Conservation (phyloP, 92 coral and sea anemone genomes). For the Galaxea fascicularis region DNA sequence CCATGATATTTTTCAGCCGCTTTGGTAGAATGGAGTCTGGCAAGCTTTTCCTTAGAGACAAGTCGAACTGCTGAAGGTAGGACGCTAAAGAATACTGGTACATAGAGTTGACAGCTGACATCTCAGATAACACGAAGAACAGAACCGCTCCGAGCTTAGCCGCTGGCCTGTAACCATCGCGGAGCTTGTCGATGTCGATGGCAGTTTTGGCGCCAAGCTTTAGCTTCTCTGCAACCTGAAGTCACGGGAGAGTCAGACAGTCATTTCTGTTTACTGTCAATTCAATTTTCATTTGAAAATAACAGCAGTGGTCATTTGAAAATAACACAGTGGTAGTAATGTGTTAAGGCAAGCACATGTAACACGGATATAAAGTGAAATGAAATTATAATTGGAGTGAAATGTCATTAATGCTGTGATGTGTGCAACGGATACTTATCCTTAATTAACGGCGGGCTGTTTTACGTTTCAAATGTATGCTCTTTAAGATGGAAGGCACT, state of each 20-base stretch:
- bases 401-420: no score
- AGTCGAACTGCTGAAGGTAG: slow-evolving; percentile 92
- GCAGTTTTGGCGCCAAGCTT: slow-evolving; percentile 99
- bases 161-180: slow-evolving; percentile 99
- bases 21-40: slow-evolving; percentile 96
- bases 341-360: no score
- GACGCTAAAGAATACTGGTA: slow-evolving; percentile 98
- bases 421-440: no score
- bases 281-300: background rate
- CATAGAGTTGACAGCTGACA: slow-evolving; percentile 99
- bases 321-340: no score
- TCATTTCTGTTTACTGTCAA: no score
- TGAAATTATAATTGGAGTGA: no score
- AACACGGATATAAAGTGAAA: no score
- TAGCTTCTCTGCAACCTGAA: slow-evolving; percentile 94
- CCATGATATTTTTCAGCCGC: slow-evolving; percentile 97
- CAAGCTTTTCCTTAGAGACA: slow-evolving; percentile 95
- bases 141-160: slow-evolving; percentile 98
- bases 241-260: background rate
- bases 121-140: slow-evolving; percentile 98
- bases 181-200: slow-evolving; percentile 97
- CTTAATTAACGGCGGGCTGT: no score
- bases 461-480: no score
- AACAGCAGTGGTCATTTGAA: background rate
- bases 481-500: no score